phyloP scores from a whole-genome alignment of 2,797 vertebrate genomes.

The Tenualosa ilisha region DNA sequence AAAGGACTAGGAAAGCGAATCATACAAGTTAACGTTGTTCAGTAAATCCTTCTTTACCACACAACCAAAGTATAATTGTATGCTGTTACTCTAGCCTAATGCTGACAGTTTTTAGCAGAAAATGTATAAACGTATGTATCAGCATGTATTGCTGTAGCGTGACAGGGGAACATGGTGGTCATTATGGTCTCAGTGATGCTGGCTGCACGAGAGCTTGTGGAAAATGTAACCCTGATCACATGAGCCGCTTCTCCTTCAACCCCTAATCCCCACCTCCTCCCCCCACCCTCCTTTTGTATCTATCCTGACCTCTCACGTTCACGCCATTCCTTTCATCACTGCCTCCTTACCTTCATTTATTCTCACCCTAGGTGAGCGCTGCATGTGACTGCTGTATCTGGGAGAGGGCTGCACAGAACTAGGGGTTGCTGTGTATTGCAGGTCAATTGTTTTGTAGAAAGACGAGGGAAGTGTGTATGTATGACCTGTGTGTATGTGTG shows the following conservation, averaged over 20 bases:
- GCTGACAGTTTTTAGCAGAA: background rate
- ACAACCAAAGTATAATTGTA: background rate
- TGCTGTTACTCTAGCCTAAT: background rate
- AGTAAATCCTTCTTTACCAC: background rate
- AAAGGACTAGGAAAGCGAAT: background rate
- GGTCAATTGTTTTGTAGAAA: background rate
- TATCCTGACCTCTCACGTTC: constrained; percentile 12
- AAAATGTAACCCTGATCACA: constrained; percentile 20
- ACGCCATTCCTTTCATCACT: constrained; percentile 17
- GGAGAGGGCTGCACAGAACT: background rate
- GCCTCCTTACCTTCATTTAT: constrained; percentile 6
- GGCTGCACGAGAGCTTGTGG: background rate
- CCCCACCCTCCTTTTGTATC: background rate
- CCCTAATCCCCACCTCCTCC: background rate
- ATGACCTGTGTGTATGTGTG: no score
- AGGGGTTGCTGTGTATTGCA: background rate
- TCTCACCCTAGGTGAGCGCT: background rate
- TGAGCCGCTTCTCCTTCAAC: background rate
- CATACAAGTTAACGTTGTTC: background rate
- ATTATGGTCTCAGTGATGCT: background rate
- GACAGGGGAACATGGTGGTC: background rate
- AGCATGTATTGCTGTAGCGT: background rate
- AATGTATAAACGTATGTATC: background rate
- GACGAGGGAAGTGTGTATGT: background rate
- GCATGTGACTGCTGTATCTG: background rate